Evolutionary conservation across 2,888 invertebrate species (phyloP).

Genomic region (Conops quadrifasciatus): DNA sequence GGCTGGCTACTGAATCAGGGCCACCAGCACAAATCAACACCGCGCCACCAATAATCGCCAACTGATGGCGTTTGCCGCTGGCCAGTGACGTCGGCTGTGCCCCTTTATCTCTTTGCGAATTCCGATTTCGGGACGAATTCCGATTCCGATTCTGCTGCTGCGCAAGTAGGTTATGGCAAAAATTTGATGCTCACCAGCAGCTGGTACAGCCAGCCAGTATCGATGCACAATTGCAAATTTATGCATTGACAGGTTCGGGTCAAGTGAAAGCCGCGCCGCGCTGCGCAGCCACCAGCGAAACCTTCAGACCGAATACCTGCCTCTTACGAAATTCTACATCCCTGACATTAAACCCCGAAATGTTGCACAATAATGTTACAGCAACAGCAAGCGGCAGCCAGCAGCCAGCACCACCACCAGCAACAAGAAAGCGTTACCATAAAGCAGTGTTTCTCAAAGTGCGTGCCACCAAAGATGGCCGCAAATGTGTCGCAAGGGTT

Average conservation of each 20-base stretch:
- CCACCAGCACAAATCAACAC: background rate
- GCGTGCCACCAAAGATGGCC: no score
- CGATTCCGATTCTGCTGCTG: background rate
- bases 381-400: slow-evolving; percentile 34
- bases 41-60: background rate
- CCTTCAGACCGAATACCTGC: slow-evolving; percentile 39
- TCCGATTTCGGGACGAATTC: background rate
- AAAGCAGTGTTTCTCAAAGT: no score
- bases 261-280: slow-evolving; percentile 57
- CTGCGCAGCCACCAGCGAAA: slow-evolving; percentile 33
- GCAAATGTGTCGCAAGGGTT: no score
- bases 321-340: slow-evolving; percentile 32
- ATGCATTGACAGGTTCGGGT: slow-evolving; percentile 60
- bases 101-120: background rate
- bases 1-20: background rate
- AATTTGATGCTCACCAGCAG: background rate
- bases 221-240: slow-evolving; percentile 48
- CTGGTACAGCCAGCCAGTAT: background rate
- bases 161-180: background rate
- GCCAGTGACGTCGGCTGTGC: background rate
- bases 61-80: background rate
- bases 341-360: slow-evolving; percentile 29
- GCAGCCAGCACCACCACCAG: background rate
- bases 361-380: slow-evolving; percentile 28
- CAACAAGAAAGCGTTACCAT: slow-evolving; percentile 16